Evolutionary conservation across 2,797 vertebrate species (phyloP), one percentile per base, ranked within the genome.

Genomic region (Momotus momota): DNA sequence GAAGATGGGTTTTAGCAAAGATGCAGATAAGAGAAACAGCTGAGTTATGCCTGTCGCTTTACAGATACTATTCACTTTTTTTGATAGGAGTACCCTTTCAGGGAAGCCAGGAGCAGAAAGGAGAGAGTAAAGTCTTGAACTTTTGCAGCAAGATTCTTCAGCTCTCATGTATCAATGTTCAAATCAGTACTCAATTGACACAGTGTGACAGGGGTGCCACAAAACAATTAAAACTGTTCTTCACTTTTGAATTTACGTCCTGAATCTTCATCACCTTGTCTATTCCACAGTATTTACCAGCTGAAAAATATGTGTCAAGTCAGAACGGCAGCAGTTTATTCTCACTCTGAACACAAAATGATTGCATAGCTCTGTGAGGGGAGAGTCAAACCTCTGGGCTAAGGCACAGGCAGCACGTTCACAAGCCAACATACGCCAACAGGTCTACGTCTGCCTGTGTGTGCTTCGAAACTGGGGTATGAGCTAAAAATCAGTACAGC

Each of bases 401-500:
- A 7, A 40, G 60, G 41, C 74, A 87, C 29, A 92, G 79, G 69
- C 75, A 94, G 69, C 45, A 74, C 38, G 40, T 78, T 86, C 85
- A 33, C 72, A 70, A 78, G 33, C 38, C 70, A 43, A 49, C 15
- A 6, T 26, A 52, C 10, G 41, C 23, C 41, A 86, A 27, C 61
- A 57, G 38, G 48, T 45, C 57, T 45, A 4, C 2, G 12, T 11
- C 38, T 78, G 64, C 67, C 66, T 71, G 31, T 1, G 2, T 2
- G 52, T 74, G 62, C 81, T 66, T 77, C 64, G 45, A 17, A 87
- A 64, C 26, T 3, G 6, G 17, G 22, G 6, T 15, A 31, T 15
- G 26, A 92, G 18, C 77, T 33, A 41, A 49, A 25, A 52, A 46
- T 22, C 65, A 62, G 23, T 11, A 15, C 6, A 75, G 48, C 55